These are phyloP conservation scores for Antheraea yamamai DNA, from an alignment of 2,888 invertebrate species.

Conservation along the genomic window DNA sequence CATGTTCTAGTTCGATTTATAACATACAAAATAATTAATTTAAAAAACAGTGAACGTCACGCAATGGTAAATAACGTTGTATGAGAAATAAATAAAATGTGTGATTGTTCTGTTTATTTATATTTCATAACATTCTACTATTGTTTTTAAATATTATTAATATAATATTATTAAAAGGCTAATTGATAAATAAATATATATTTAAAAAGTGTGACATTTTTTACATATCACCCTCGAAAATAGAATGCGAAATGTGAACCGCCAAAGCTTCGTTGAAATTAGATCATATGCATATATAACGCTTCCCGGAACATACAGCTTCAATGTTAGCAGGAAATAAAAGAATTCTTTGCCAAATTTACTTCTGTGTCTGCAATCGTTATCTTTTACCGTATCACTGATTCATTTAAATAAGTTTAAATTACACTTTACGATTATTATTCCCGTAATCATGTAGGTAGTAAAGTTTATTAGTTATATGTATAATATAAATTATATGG, in stretches of 20 bases:
- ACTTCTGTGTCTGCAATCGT: background rate
- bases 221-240: conserved; percentile 1
- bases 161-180: background rate
- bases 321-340: conserved; percentile 38
- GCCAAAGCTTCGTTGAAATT: conserved; percentile 28
- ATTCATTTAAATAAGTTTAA: background rate
- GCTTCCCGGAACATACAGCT: conserved; percentile 35
- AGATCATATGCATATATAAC: conserved; percentile 38
- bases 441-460: background rate
- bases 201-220: background rate
- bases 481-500: background rate
- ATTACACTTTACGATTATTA: background rate
- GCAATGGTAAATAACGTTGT: background rate
- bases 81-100: background rate
- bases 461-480: background rate
- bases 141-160: background rate
- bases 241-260: background rate
- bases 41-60: background rate
- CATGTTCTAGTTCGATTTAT: background rate
- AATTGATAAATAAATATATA: background rate
- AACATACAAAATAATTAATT: no score
- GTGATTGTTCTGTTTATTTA: background rate
- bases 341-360: conserved; percentile 26
- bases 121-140: background rate
- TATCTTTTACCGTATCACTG: background rate